Base-by-base conservation (phyloP, 2,113 vertebrate species). In the Ciconia stormi region DNA sequence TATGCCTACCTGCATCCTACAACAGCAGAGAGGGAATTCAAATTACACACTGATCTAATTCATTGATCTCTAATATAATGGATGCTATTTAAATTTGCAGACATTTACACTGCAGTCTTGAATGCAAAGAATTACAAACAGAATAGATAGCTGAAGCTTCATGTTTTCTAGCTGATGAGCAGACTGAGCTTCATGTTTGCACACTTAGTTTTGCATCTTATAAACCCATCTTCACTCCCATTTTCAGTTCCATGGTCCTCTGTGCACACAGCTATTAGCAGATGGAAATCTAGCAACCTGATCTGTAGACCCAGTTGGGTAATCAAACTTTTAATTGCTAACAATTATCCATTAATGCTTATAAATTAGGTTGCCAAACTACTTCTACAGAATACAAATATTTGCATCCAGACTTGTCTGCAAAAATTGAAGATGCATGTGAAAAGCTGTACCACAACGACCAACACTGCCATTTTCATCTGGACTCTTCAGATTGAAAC, bases 251-350 rank as follows among this genome's bases (percentile, higher is more conserved):
- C 0, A 0, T 23, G 82, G 78, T 96, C 85, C 91, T 79, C 67
- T 5, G 2, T 93, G 95, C 84, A 85, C 82, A 74, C 67, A 96
- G 82, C 79, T 96, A 90, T 88, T 95, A 96, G 87, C 87, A 95
- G 89, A 86, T 86, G 90, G 93, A 94, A 93, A 94, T 93, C 82
- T 49, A 94, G 74, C 93, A 90, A 95, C 87, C 71, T 96, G 89
- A 95, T 95, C 85, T 87, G 79, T 80, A 91, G 93, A 78, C 94
- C 91, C 96, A 94, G 63, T 93, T 97, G 95, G 78, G 94, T 96
- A 95, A 96, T 95, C 95, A 97, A 93, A 94, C 89, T 88, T 97
- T 94, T 93, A 96, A 96, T 95, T 96, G 91, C 95, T 96, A 96
- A 89, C 93, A 97, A 95, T 97, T 96, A 95, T 83, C 94, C 94